Percentiles rank a stretch among this genome's conserved stretches.
Evolutionary conservation across 2,797 vertebrate species (phyloP).

Genomic region (Gymnopithys bicolor): DNA sequence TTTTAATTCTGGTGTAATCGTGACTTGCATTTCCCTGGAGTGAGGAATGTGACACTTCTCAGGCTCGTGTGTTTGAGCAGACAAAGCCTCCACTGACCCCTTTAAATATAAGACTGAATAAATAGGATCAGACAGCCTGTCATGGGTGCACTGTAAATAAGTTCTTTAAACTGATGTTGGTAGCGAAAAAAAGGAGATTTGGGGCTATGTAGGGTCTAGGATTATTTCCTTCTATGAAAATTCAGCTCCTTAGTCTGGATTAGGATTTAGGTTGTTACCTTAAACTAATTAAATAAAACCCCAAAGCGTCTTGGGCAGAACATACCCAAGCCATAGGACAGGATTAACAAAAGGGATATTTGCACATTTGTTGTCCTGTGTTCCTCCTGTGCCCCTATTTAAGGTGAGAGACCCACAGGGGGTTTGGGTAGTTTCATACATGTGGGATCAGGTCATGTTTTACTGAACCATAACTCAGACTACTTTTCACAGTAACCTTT

Average conservation of each 20-base stretch:
- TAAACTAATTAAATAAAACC: conserved; percentile 24
- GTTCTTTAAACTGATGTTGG: conserved; percentile 21
- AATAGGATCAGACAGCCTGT: conserved; percentile 62
- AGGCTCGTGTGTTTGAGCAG: neutral
- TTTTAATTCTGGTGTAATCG: neutral
- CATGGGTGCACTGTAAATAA: conserved; percentile 21
- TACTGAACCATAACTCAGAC: neutral
- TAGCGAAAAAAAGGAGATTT: conserved; percentile 34
- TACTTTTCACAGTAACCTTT: neutral
- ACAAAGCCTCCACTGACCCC: conserved; percentile 49
- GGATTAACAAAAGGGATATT: neutral
- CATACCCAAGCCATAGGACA: neutral
- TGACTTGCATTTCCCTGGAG: conserved; percentile 30
- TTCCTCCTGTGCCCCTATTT: neutral
- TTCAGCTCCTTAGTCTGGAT: conserved; percentile 6
- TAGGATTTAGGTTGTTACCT: conserved; percentile 18
- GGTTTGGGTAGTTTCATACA: neutral
- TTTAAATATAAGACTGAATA: conserved; percentile 29
- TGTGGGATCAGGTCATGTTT: neutral
- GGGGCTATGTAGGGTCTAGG: neutral
- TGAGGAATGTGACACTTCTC: conserved; percentile 11
- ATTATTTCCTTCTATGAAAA: conserved; percentile 22
- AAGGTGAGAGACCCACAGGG: neutral
- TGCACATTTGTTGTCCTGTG: neutral
- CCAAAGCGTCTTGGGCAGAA: neutral